Conservation (phyloP, 1,140 invertebrate genomes). For the Meteorus sp. region DNA sequence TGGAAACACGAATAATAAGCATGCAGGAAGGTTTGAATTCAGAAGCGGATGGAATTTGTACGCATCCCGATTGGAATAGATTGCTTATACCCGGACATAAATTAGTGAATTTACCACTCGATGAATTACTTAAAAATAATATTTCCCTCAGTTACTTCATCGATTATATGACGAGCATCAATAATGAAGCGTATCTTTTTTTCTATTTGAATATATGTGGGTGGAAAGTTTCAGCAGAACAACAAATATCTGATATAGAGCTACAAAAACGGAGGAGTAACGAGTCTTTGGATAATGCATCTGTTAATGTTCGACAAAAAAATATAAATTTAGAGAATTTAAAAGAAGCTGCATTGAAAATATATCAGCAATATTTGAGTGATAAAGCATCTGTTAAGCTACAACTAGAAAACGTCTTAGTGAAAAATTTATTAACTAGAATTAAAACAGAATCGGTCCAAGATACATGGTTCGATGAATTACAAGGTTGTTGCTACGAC, state of each 20-base stretch:
- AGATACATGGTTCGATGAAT: constrained; percentile 84
- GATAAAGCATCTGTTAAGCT: constrained; percentile 72
- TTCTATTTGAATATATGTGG: constrained; percentile 85
- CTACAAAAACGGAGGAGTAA: constrained; percentile 57
- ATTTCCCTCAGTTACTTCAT: constrained; percentile 80
- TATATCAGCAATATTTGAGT: constrained; percentile 82
- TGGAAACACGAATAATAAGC: constrained; percentile 68
- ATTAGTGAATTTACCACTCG: constrained; percentile 71
- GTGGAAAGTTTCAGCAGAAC: constrained; percentile 76
- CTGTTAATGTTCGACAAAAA: constrained; percentile 37
- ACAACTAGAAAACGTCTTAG: constrained; percentile 66
- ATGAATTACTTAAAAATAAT: constrained; percentile 80
- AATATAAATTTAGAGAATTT: constrained; percentile 63
- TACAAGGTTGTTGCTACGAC: constrained; percentile 72
- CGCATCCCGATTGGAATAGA: constrained; percentile 58
- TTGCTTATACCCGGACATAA: constrained; percentile 63
- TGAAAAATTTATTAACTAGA: constrained; percentile 67
- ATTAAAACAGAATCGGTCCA: constrained; percentile 68
- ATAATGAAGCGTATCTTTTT: constrained; percentile 76
- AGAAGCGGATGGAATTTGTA: constrained; percentile 54
- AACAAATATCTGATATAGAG: constrained; percentile 70
- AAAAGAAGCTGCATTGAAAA: constrained; percentile 75
- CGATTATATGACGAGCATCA: constrained; percentile 76
- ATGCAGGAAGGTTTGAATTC: constrained; percentile 63
- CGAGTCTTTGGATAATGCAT: constrained; percentile 24